Evolutionary conservation across 2,113 vertebrate species (phyloP), one percentile per base, ranked within the genome.

Genomic region (Amia ocellicauda): DNA sequence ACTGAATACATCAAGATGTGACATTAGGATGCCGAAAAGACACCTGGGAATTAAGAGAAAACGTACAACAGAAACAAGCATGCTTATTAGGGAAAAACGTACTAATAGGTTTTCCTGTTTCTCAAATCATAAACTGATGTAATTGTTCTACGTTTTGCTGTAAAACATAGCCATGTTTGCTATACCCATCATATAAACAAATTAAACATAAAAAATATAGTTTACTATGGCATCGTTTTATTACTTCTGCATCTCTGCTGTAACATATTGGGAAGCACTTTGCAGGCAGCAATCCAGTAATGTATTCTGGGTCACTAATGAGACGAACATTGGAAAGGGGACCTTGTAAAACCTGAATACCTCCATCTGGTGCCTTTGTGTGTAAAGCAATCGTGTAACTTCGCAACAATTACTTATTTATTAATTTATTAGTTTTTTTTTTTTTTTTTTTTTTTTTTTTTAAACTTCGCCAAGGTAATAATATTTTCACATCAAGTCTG

Each of bases 341-440:
- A 80, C 77, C 82, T 69, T 23, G 78, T 80, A 67, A 59, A 60
- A 77, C 80, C 62, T 67, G 78, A 75, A 80, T 75, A 54, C 60
- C 72, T 47, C 70, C 77, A 74, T 17, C 60, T 64, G 71, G 77
- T 73, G 62, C 27, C 28, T 60, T 79, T 74, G 23, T 43, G n/a
- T n/a, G 16, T 13, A 54, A 55, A 47, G 64, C 66, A 75, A 64
- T 62, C 75, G 69, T 58, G 60, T 43, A 54, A 67, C 55, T 45
- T 57, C 60, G 70, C 54, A 73, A 63, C 64, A 57, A 62, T 67
- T 69, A 64, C 62, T 41, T 64, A 26, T 9, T 45, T 36, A 36
- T 36, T 36, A 1, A 36, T 36, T 36, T 36, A 11, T 36, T 2
- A 36, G 31, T 5, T 36, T 36, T 5, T 14, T 42, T 14, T 1